Evolutionary conservation across 2,797 vertebrate genomes (phyloP).

Genomic region (Heteromormyrus szaboi): DNA sequence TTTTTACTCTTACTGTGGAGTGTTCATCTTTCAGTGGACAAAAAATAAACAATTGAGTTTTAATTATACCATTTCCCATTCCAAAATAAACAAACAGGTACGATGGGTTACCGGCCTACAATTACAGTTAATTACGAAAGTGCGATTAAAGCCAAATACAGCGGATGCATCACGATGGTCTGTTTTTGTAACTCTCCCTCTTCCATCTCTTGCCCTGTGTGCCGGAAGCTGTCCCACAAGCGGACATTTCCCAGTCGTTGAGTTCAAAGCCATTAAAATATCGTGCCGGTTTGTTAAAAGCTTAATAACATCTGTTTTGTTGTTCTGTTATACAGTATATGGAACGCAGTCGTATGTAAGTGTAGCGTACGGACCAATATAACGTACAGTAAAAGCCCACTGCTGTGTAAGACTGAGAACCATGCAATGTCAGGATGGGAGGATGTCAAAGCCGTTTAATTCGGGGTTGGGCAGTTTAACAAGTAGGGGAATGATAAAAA

Average conservation of each 20-base stretch:
- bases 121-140: not conserved
- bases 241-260: not conserved
- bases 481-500: not conserved
- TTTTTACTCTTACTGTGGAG: not conserved
- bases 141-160: not conserved
- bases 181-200: not conserved
- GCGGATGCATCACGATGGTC: not conserved
- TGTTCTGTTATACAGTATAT: not conserved
- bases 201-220: not conserved
- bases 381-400: not conserved
- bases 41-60: not conserved
- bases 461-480: not conserved
- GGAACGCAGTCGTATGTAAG: not conserved
- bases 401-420: not conserved
- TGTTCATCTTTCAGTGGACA: not conserved
- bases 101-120: not conserved
- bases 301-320: not conserved
- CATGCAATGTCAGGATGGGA: not conserved
- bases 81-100: conserved; percentile 14
- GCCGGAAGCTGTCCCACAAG: not conserved
- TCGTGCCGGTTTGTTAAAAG: not conserved
- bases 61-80: not conserved
- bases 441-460: not conserved
- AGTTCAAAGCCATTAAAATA: not conserved
- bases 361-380: not conserved